Evolutionary conservation across 2,797 vertebrate species (phyloP).

Genomic region (Molossus molossus): DNA sequence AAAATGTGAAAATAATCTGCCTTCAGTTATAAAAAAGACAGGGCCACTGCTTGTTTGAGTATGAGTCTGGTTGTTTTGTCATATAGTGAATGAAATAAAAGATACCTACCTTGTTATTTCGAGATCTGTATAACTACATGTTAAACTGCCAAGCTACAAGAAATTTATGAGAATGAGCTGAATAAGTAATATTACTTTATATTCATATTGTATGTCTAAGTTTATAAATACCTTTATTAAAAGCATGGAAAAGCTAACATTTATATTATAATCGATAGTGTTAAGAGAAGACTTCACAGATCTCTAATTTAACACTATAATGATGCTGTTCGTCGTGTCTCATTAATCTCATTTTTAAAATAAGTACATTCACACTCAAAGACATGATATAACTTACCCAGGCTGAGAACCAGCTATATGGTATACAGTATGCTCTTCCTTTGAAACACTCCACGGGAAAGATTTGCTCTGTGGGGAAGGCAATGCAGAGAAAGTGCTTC

Average conservation of each 20-base stretch:
- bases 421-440: neutral
- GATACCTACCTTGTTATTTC: neutral
- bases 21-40: neutral
- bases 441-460: neutral
- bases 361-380: neutral
- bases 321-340: neutral
- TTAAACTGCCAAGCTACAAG: neutral
- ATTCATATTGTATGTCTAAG: neutral
- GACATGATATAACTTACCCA: slow-evolving; percentile 39
- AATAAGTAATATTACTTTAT: neutral
- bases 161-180: neutral
- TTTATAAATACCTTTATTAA: neutral
- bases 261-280: neutral
- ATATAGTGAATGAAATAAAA: neutral
- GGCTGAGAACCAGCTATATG: neutral
- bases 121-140: neutral
- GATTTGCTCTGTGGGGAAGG: slow-evolving; percentile 2
- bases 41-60: neutral
- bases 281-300: neutral
- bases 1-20: neutral
- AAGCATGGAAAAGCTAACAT: neutral
- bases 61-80: neutral
- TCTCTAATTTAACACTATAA: slow-evolving; percentile 1
- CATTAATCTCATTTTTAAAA: slow-evolving; percentile 1
- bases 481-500: neutral